phyloP scores from a whole-genome alignment of 2,113 vertebrate genomes.

The Todiramphus saurophagus region DNA sequence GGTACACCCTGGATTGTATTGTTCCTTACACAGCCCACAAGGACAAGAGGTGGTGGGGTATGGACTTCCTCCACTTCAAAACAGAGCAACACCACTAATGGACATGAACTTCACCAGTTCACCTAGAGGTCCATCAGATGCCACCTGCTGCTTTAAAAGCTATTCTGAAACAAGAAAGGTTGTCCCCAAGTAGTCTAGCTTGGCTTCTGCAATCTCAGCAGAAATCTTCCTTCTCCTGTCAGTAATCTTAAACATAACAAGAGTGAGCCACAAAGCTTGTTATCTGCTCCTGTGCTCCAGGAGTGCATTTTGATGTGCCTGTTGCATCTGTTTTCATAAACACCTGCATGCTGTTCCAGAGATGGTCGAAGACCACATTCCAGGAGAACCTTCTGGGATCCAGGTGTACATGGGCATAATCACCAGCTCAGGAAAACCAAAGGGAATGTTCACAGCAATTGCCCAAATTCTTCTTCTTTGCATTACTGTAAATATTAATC shows the following conservation, averaged over 20 bases:
- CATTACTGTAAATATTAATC: neutral
- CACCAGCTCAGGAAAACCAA: neutral
- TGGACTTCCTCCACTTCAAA: neutral
- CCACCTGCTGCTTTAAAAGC: neutral
- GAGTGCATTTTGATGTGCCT: neutral
- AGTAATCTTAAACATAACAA: neutral
- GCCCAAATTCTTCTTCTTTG: neutral
- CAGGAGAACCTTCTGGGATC: neutral
- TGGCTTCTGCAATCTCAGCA: neutral
- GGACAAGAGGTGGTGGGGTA: neutral
- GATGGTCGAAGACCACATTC: neutral
- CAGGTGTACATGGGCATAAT: neutral
- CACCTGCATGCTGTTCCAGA: neutral
- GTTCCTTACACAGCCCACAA: neutral
- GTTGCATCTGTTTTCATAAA: neutral
- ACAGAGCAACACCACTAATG: neutral
- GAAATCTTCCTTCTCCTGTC: neutral
- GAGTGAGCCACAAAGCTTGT: neutral
- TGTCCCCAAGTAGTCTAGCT: neutral
- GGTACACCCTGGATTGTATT: neutral
- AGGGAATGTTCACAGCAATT: neutral
- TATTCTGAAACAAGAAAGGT: neutral
- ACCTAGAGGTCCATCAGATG: neutral
- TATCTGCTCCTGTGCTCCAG: neutral
- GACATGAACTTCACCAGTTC: neutral